Evolutionary conservation across 2,797 vertebrate species (phyloP).

Genomic region (Brotula barbata): DNA sequence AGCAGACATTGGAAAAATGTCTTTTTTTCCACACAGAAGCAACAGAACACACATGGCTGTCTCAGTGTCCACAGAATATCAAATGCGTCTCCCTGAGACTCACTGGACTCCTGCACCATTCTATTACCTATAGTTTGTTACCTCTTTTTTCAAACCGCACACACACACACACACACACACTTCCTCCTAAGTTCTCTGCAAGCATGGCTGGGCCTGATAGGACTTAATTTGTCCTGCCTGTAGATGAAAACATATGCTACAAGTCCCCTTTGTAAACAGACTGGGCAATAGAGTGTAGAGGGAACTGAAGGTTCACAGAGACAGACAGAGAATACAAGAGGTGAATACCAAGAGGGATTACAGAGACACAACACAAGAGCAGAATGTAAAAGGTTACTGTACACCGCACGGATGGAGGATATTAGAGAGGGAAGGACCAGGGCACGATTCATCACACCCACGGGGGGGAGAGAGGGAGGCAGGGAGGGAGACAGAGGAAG

Average conservation of each 20-base stretch:
- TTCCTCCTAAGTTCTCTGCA: conserved; percentile 21
- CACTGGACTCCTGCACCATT: background rate
- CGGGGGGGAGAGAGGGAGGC: background rate
- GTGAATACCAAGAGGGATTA: conserved; percentile 54
- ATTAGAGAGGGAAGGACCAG: conserved; percentile 4
- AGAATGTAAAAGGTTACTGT: conserved; percentile 56
- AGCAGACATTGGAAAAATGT: too few relatives aligned
- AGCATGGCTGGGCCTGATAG: conserved; percentile 52
- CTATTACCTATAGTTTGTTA: background rate
- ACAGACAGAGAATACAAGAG: conserved; percentile 19
- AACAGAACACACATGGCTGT: too few relatives aligned
- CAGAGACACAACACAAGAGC: conserved; percentile 37
- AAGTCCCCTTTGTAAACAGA: conserved; percentile 54
- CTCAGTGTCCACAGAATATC: too few relatives aligned
- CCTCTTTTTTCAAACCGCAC: background rate
- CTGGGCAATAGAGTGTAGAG: conserved; percentile 51
- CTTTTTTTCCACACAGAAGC: too few relatives aligned
- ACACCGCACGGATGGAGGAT: conserved; percentile 14
- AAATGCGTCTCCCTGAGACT: too few relatives aligned
- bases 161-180: background rate
- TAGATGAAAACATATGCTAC: conserved; percentile 61
- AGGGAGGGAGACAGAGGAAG: too few relatives aligned
- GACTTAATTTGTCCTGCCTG: conserved; percentile 57
- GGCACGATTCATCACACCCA: too few relatives aligned
- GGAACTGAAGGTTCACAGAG: conserved; percentile 43